A percentile compares a stretch with the other conserved stretches of the same genome.
phyloP scores from a whole-genome alignment of 2,113 vertebrate species.

The Buteo buteo region DNA sequence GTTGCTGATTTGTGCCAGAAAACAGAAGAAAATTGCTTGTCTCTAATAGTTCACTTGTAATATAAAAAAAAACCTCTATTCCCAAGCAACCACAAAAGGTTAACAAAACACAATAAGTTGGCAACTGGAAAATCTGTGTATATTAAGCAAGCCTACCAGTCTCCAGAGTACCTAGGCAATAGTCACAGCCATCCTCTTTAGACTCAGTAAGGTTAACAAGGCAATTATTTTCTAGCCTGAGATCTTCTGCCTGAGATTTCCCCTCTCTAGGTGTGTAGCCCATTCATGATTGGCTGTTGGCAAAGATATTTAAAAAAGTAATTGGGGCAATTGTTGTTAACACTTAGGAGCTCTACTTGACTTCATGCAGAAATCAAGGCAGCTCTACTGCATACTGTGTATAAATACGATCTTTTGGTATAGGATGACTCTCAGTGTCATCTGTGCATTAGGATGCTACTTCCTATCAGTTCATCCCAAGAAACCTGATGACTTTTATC shows the following conservation, averaged over 20 bases:
- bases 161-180: not conserved
- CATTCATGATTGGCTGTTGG: not conserved
- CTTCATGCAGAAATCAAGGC: not conserved
- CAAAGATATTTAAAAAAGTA: not conserved
- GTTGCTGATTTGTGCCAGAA: not conserved
- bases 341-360: not conserved
- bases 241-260: not conserved
- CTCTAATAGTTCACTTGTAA: not conserved
- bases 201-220: not conserved
- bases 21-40: not conserved
- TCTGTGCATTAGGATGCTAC: not conserved
- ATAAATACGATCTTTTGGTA: not conserved
- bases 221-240: not conserved
- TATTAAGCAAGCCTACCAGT: not conserved
- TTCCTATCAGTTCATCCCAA: not conserved
- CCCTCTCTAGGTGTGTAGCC: accelerated
- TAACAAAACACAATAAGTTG: not conserved
- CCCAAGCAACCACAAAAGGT: not conserved
- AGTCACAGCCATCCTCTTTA: not conserved
- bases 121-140: not conserved
- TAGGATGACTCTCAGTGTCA: not conserved
- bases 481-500: not conserved
- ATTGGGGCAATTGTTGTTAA: not conserved
- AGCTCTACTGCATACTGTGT: not conserved
- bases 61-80: too few relatives aligned